Evolutionary conservation across 2,888 invertebrate genomes (phyloP), one percentile per base, ranked within the genome.

Genomic region (Callimorpha dominula): DNA sequence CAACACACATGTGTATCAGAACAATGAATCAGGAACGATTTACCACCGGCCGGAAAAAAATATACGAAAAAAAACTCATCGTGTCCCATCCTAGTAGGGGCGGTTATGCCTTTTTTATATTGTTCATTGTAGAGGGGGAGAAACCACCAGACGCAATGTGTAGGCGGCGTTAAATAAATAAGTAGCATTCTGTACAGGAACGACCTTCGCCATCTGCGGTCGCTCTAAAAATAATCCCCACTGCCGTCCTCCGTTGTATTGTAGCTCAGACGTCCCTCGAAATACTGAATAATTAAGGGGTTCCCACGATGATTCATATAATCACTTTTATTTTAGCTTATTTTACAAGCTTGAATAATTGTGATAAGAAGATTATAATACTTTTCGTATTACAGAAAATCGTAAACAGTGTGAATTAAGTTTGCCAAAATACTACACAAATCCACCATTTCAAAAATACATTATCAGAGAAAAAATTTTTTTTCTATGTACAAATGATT

Each of bases 141-240:
- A 78, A 78, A 81, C 74, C 75, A 78, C 79, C 85, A 80, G 85
- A 84, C 87, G 83, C 87, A 85, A 81, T 88, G 88, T 87, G 91
- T 88, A 89, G 90, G 88, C 88, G 77, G 83, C 83, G 87, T 88
- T 94, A 91, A 93, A 94, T 93, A 94, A 93, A 92, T 93, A 93
- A 92, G 90, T 89, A 90, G 87, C 86, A 87, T 87, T 90, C 89
- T 88, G 90, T 88, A 84, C 89, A 83, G 88, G 87, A 88, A 85
- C 91, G 92, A 90, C 94, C 93, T 93, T 92, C 90, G 85, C 90
- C 94, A 93, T 93, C 92, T 94, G 94, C 85, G 92, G 89, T 88
- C 88, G 88, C 81, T 90, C 90, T 90, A 89, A 91, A 93, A 92
- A 93, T 94, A 94, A 90, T 88, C 87, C 85, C 79, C 86, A 77